Base-by-base conservation (phyloP, 2,113 vertebrate genomes). In the Hippolais icterina region DNA sequence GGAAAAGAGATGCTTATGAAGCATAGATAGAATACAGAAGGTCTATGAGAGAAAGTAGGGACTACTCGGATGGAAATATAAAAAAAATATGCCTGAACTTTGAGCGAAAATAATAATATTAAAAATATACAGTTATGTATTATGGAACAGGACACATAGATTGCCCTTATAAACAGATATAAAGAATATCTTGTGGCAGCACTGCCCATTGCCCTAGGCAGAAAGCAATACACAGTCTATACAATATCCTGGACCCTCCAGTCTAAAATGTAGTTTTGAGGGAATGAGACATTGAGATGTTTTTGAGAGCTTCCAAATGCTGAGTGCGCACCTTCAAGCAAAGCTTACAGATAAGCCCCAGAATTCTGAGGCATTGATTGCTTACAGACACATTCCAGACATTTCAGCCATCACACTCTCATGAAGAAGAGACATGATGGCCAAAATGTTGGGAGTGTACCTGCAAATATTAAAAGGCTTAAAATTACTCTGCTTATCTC, bases 381-480 rank as follows among this genome's bases (percentile, higher is more conserved):
- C 87, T 96, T 81, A 84, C 28, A 69, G 94, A 75, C 60, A 41
- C 94, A 95, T 96, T 90, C 90, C 89, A 96, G 92, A 70, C 4
- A 1, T 94, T 96, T 93, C 49, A 71, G 70, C 50, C 59, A 49
- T 72, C 87, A 63, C 33, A 33, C 29, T 52, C 33, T 53, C 57
- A 50, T 86, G 65, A 79, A 64, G 66, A 76, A 76, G 42, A 94
- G 59, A 65, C 25, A 63, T 5, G 70, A 85, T 88, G 69, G 69
- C 64, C 96, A 92, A 93, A 94, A 78, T 44, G 70, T 60, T 93
- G 92, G 84, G 90, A 97, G 96, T 86, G 94, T 89, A 96, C 81
- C 64, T 87, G 80, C 75, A 94, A 87, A 89, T 97, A 92, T 91
- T 72, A 94, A 72, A 94, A 70, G 94, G 59, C 93, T 94, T 96